These are phyloP conservation scores for Troilus luridus DNA, from an alignment of 2,888 invertebrate genomes.

Conservation along the genomic window DNA sequence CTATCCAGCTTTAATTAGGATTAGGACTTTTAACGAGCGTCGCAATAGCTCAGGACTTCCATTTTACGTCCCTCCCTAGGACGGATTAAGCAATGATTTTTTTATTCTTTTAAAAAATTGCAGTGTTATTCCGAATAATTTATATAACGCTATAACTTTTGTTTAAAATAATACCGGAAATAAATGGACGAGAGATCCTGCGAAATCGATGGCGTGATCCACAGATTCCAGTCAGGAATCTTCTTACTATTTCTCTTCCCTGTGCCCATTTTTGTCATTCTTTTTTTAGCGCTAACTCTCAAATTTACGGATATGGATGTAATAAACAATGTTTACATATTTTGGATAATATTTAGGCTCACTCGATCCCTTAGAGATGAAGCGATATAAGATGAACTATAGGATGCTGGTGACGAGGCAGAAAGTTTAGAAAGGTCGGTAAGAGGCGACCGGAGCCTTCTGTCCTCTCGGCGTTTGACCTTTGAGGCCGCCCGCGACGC, in stretches of 20 bases:
- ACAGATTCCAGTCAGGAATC: neutral
- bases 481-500: neutral
- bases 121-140: neutral
- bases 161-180: neutral
- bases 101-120: no score
- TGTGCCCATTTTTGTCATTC: neutral
- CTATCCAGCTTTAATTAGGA: no score
- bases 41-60: no score
- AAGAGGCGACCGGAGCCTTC: neutral
- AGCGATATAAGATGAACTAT: neutral
- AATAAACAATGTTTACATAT: neutral
- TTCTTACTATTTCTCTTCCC: neutral
- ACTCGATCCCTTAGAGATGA: neutral
- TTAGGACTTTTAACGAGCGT: no score
- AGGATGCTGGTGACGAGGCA: neutral
- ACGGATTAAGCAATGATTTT: no score
- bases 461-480: conserved; percentile 17
- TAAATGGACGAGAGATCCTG: neutral
- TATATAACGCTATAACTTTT: neutral
- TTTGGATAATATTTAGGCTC: neutral
- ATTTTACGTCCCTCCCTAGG: no score
- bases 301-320: neutral
- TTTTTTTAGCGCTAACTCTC: neutral
- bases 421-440: conserved; percentile 7
- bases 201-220: neutral